Evolutionary conservation across 2,797 vertebrate species (phyloP), one percentile per base, ranked within the genome.

Genomic region (Betta splendens): DNA sequence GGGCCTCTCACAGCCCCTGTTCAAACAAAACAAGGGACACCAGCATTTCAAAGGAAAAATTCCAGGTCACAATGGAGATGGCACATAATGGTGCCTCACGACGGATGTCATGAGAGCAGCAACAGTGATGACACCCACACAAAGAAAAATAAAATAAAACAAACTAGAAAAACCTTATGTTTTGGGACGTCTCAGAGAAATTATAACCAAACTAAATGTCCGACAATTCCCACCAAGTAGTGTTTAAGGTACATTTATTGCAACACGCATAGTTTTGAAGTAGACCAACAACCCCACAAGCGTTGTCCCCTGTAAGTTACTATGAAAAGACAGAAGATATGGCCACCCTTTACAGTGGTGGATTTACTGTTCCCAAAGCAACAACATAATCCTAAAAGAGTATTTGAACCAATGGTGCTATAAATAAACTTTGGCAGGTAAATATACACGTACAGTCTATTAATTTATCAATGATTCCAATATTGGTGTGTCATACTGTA

Each of bases 51-150:
- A 67, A 70, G 64, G 69, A 85, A 79, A 84, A 80, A 87, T 78
- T 79, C 81, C 84, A 79, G 77, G 81, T 88, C 85, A 90, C 87
- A 89, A 90, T 88, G 79, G 80, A 85, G 76, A 72, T 53, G 57
- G 51, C 35, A 18, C 56, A 68, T 60, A 79, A 77, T 84, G 68
- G 85, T 39, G 66, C 73, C 83, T 84, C 84, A 80, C 62, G 37
- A 68, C 66, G 58, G 55, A 63, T 39, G 63, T 53, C 29, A 72
- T 68, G 57, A 60, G 23, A 32, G 47, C 25, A 5, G 48, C 37
- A 33, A 53, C 25, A 37, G 53, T 7, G 56, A 55, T 26, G 15
- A 52, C 51, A 47, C 20, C 3, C n/a, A n/a, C n/a, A n/a, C n/a
- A n/a, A n/a, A n/a, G n/a, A n/a, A n/a, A n/a, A n/a, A n/a, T 18